phyloP scores from a whole-genome alignment of 2,113 vertebrate genomes.

The Syngnathus typhle region DNA sequence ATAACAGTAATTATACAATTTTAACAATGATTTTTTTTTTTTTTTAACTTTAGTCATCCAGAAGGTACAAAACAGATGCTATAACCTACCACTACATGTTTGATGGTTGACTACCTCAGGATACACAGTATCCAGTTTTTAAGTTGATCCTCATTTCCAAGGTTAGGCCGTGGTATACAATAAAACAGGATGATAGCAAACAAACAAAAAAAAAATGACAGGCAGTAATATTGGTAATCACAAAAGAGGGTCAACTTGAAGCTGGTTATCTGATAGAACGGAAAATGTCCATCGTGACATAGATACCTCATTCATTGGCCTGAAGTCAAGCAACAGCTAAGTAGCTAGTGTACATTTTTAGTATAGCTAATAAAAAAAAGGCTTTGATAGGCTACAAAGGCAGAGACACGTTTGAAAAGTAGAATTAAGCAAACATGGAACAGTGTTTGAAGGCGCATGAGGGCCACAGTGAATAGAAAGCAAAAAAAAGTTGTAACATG shows the following conservation, averaged over 20 bases:
- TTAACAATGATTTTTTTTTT: conserved; percentile 74
- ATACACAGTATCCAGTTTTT: conserved; percentile 98
- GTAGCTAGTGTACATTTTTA: conserved; percentile 59
- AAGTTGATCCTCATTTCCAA: conserved; percentile 87
- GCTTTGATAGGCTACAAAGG: conserved; percentile 34
- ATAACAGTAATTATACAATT: conserved; percentile 71
- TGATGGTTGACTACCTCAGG: conserved; percentile 90
- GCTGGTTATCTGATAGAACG: conserved; percentile 73
- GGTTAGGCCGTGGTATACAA: conserved; percentile 74
- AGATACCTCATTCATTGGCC: background rate
- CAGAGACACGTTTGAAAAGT: conserved; percentile 29
- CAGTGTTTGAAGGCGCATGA: conserved; percentile 16
- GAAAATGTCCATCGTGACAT: conserved; percentile 43
- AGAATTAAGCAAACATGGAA: conserved; percentile 34
- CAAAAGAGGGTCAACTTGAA: conserved; percentile 67
- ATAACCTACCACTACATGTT: conserved; percentile 89
- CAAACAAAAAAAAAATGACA: conserved; percentile 39
- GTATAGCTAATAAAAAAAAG: conserved; percentile 56
- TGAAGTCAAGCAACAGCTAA: conserved; percentile 8
- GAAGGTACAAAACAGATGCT: conserved; percentile 96
- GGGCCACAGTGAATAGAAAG: background rate
- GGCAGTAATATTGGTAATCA: conserved; percentile 63
- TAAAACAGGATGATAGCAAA: conserved; percentile 66
- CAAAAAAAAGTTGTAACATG: background rate
- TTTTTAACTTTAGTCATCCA: conserved; percentile 79